phyloP scores from a whole-genome alignment of 2,888 invertebrate genomes.

The Dolichopus griseipennis region DNA sequence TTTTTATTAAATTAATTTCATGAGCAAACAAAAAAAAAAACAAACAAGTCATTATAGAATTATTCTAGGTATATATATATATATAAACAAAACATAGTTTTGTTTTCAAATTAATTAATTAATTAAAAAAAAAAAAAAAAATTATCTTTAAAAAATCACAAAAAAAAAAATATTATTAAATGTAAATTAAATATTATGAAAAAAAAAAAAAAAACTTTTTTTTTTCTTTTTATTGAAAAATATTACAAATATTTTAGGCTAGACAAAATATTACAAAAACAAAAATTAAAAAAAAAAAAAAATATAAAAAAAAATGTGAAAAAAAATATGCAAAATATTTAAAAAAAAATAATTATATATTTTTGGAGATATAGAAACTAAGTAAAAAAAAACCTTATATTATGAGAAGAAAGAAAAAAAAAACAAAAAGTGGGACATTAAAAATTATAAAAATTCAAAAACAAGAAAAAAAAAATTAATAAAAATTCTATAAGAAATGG shows the following conservation, averaged over 20 bases:
- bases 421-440: constrained; percentile 7
- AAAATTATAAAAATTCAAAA: not conserved
- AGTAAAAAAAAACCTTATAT: not conserved
- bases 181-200: not conserved
- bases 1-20: too few relatives aligned
- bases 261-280: constrained; percentile 7
- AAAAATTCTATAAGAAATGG: constrained; percentile 2
- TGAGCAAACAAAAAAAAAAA: not conserved
- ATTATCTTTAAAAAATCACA: not conserved
- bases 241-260: constrained; percentile 4
- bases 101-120: not conserved
- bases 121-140: too few relatives aligned
- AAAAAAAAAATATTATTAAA: not conserved
- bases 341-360: constrained; percentile 17
- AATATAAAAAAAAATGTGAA: not conserved
- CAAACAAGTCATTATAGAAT: not conserved
- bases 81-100: not conserved
- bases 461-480: not conserved
- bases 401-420: constrained; percentile 12
- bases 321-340: constrained; percentile 14
- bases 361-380: constrained; percentile 16
- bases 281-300: not conserved
- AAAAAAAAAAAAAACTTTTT: not conserved
- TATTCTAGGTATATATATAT: not conserved
- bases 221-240: constrained; percentile 2